Conservation (phyloP, 2,113 vertebrate species). For the Thamnaconus septentrionalis region DNA sequence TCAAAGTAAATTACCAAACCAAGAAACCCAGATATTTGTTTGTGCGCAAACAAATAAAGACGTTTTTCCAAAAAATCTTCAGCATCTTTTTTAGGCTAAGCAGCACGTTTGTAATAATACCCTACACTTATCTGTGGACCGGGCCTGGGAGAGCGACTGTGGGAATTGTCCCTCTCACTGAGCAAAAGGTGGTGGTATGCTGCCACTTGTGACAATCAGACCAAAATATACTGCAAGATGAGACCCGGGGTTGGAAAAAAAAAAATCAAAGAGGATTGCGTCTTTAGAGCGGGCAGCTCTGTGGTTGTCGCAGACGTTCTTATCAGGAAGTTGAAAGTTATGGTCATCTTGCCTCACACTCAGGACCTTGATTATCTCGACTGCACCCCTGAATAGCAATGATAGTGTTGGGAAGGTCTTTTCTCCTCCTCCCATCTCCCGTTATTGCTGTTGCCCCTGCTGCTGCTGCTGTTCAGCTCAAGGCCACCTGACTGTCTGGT, state of each 20-base stretch:
- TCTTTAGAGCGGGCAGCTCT: constrained; percentile 16
- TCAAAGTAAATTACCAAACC: no score
- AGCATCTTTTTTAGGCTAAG: no score
- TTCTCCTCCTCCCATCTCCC: constrained; percentile 33
- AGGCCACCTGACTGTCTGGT: constrained; percentile 56
- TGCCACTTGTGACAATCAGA: constrained; percentile 68
- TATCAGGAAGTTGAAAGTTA: constrained; percentile 41
- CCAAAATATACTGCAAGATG: constrained; percentile 48
- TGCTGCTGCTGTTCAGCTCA: constrained; percentile 31
- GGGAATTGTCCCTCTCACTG: constrained; percentile 47
- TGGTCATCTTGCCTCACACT: constrained; percentile 18
- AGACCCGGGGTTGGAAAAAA: constrained; percentile 43
- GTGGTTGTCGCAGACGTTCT: constrained; percentile 14
- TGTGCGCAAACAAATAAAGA: no score
- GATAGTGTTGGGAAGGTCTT: constrained; percentile 23
- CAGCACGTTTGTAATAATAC: no score
- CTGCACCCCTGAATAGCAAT: constrained; percentile 23
- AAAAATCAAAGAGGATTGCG: constrained; percentile 47
- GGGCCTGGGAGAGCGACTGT: constrained; percentile 36
- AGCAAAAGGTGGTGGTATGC: constrained; percentile 71
- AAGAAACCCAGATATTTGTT: no score
- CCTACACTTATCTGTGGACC: neutral
- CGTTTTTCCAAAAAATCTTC: no score
- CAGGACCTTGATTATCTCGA: constrained; percentile 22
- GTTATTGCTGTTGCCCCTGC: constrained; percentile 36